Evolutionary conservation across 2,113 vertebrate species (phyloP).

Genomic region (Tragelaphus strepsiceros): DNA sequence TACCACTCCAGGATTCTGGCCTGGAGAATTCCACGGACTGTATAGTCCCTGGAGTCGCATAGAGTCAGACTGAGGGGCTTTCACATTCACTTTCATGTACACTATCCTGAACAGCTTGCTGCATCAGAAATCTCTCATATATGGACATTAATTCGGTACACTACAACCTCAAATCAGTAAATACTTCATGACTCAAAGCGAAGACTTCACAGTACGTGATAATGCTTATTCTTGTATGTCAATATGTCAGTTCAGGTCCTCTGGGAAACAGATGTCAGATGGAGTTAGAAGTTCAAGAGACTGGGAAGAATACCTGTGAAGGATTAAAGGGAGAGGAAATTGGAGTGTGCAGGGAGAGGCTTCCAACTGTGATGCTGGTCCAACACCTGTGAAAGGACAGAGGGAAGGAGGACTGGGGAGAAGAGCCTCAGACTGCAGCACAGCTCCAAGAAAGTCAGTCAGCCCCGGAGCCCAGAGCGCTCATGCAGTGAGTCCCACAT

Average conservation of each 20-base stretch:
- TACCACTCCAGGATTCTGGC: not conserved
- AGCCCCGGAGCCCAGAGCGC: not conserved
- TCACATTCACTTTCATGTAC: not conserved
- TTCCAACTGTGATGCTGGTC: not conserved
- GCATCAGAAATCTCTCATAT: not conserved
- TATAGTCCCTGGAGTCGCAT: rapidly evolving
- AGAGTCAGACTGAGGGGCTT: not conserved
- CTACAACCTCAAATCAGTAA: not conserved
- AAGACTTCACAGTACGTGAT: not conserved
- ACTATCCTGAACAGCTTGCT: not conserved
- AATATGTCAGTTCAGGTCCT: not conserved
- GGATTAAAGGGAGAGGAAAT: not conserved
- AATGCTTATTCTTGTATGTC: not conserved
- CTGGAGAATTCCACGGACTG: not conserved
- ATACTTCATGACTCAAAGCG: not conserved
- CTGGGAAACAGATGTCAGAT: not conserved
- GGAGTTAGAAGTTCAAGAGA: not conserved
- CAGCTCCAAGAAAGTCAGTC: not conserved
- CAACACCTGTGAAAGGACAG: not conserved
- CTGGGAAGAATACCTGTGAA: not conserved
- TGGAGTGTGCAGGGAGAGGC: not conserved
- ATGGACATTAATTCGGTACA: not conserved
- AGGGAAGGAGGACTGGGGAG: not conserved
- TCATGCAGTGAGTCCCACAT: not conserved
- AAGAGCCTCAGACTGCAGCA: not conserved